Base-by-base conservation (phyloP, 2,113 vertebrate species). In the Laticauda laticaudata region DNA sequence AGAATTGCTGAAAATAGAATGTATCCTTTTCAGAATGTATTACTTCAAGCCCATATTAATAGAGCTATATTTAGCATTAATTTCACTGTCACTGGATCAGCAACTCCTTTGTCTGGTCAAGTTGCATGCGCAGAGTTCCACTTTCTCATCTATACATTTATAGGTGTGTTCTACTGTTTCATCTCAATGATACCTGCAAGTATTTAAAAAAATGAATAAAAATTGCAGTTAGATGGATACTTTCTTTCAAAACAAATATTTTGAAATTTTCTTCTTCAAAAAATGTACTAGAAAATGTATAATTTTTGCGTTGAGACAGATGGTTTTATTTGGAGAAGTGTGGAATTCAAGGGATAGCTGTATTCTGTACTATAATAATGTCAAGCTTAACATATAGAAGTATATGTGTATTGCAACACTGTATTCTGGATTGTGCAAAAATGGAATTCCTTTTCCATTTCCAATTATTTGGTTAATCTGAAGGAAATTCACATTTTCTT, bases 1-100 rank as follows among this genome's bases (percentile, higher is more conserved):
- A 45, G 18, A 89, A 64, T 64, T 2, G 29, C 56, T 90, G 21
- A 45, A 48, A 29, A 26, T 29, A 64, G 57, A 61, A 64, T 64
- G 39, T 90, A 90, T 90, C 45, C 56, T 90, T 90, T 90, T 51
- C 56, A 64, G 43, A 64, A 48, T 90, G 59, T 64, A 61, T 64
- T 88, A 88, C 51, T 88, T 54, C 29, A 88, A 88, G 51, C 9
- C 29, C 29, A 88, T 55, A n/a, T 88, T 88, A 88, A 88, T 88
- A 88, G 53, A 54, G 29, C 48, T 54, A 87, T 54, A 54, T 81
- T 87, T 87, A 87, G 48, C 87, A n/a, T 54, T 55, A 88, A 88
- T 88, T 88, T n/a, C 51, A 54, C 29, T 88, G 48, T n/a, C 43
- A 88, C 29, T 88, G 51, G 29, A 55, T 88, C 87, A 88, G 87